Base-by-base conservation (phyloP, 2,888 invertebrate genomes). In the Pollenia amentaria region DNA sequence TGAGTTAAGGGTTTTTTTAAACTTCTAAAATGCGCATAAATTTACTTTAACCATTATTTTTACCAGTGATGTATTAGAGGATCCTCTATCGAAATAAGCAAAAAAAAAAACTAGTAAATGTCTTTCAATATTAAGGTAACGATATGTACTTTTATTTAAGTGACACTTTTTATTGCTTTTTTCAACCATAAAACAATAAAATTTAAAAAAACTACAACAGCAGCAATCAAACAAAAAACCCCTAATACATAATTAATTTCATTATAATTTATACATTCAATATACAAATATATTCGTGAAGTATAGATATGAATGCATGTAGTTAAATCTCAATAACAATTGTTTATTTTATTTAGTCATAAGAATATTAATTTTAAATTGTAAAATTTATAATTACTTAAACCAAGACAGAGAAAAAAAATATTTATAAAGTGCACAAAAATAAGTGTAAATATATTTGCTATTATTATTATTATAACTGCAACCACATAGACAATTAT, bases 261-360 rank as follows among this genome's bases (percentile, higher is more conserved):
- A 44, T 64, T 64, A 44, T 64, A 64, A 64, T 64, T 64, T 42
- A 62, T 62, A 62, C 29, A 40, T 21, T 11, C 18, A 55, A 51
- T 21, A 55, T 11, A 9, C 4, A n/a, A 51, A 12, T n/a, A 53
- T 29, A 57, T 57, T 29, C 2, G 29, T 57, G 8, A 29, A 38
- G 57, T 57, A 29, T n/a, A 64, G 44, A 65, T 46, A 65, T 46
- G 44, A 46, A 65, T 46, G 48, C 11, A 29, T 67, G 38, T 51
- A 67, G 67, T 51, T 46, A 67, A 48, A 67, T 67, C 29, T 67
- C 40, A 69, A 69, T 69, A 69, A 69, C 69, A 67, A 48, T 29
- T 48, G 48, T 67, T 67, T 67, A 48, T 67, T 67, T 67, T 67
- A 67, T 67, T 48, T 67, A 67, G 67, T 67, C 67, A 67, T 67